Conservation (phyloP, 2,797 vertebrate species). For the Bradypodion ventrale region DNA sequence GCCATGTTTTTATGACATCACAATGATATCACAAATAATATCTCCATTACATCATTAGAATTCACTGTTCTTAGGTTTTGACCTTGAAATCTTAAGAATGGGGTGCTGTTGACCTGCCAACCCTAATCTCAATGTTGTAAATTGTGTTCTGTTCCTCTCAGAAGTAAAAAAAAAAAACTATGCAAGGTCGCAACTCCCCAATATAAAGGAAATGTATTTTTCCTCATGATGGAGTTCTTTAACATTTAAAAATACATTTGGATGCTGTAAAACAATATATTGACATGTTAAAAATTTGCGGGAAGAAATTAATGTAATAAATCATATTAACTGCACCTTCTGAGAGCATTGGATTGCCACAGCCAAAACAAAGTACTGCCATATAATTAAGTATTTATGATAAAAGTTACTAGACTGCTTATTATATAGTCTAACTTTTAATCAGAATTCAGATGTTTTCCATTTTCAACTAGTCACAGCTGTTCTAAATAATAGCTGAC, state of each 20-base stretch:
- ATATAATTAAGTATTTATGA: constrained; percentile 19
- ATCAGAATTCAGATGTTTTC: constrained; percentile 20
- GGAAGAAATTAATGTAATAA: constrained; percentile 45
- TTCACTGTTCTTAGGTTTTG: too few species aligned
- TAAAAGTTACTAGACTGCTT: background rate
- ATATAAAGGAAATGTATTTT: background rate
- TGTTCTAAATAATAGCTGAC: too few species aligned
- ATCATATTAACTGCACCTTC: constrained; percentile 26
- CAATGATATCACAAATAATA: too few species aligned
- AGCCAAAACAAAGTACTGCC: background rate
- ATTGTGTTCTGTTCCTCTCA: background rate
- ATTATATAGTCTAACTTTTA: background rate
- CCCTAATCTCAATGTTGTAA: background rate
- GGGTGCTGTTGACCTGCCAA: too few species aligned
- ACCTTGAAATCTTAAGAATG: too few species aligned
- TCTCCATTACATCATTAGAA: too few species aligned
- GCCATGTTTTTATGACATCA: too few species aligned
- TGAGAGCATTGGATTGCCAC: background rate
- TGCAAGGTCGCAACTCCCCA: too few species aligned
- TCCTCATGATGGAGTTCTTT: background rate
- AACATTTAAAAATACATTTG: constrained; percentile 36
- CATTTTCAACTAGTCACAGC: background rate
- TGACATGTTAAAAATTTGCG: constrained; percentile 21
- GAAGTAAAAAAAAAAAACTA: background rate
- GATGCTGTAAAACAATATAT: background rate